These are phyloP conservation scores for Microhierax caerulescens DNA, from an alignment of 2,797 vertebrate genomes.

Conservation along the genomic window DNA sequence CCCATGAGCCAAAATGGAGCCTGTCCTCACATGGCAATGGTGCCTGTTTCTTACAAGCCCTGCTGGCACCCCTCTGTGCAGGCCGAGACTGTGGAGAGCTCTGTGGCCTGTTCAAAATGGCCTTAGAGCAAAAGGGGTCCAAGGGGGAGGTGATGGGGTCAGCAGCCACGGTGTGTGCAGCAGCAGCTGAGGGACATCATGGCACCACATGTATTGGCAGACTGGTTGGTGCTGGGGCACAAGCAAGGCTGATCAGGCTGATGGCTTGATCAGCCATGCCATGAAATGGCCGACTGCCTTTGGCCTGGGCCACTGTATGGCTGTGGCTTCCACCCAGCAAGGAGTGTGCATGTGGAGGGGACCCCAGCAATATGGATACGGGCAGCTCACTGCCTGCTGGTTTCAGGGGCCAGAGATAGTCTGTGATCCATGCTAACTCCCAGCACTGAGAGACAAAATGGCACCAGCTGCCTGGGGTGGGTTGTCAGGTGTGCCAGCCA, in stretches of 20 bases:
- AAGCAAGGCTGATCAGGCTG: too few species aligned
- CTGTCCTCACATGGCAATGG: rapidly evolving
- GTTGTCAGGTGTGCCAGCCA: neutral
- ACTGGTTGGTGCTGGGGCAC: rapidly evolving
- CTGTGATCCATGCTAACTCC: neutral
- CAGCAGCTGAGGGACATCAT: neutral
- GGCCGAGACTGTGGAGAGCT: neutral
- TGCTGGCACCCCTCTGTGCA: rapidly evolving
- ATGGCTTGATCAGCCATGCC: rapidly evolving
- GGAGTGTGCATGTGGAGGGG: neutral
- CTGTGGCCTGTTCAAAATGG: neutral
- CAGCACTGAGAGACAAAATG: neutral
- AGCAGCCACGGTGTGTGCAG: rapidly evolving
- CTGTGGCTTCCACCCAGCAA: neutral
- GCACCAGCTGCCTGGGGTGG: too few species aligned
- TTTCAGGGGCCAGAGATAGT: neutral
- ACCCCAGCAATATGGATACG: rapidly evolving
- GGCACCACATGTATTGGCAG: rapidly evolving
- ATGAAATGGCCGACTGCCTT: neutral
- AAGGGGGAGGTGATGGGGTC: neutral
- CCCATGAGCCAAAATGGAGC: rapidly evolving
- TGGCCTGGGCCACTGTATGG: rapidly evolving
- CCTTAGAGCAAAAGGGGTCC: neutral
- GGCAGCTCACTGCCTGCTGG: neutral
- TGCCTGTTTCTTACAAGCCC: neutral